Evolutionary conservation across 2,797 vertebrate species (phyloP).

Genomic region (Mormyrops attenuatus): DNA sequence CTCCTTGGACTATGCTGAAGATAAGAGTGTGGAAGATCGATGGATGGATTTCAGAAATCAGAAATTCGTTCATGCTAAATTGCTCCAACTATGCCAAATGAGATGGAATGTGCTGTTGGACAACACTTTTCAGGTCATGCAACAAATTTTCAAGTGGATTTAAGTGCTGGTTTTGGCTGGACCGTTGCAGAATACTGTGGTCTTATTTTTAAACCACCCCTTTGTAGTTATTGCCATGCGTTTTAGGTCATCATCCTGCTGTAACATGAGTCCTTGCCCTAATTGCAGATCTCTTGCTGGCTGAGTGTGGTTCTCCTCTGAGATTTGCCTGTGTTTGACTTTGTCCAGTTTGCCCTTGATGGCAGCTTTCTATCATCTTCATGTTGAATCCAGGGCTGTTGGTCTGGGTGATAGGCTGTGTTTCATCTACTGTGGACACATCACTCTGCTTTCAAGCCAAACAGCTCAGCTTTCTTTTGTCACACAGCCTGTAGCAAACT

Average conservation of each 20-base stretch:
- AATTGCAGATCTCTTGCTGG: conserved; percentile 3
- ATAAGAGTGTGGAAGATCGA: not conserved
- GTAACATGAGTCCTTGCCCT: conserved; percentile 1
- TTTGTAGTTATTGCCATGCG: not conserved
- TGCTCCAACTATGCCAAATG: not conserved
- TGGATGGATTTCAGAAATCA: not conserved
- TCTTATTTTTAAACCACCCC: not conserved
- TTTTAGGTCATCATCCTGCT: not conserved
- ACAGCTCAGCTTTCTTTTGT: not conserved
- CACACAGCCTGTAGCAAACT: not conserved
- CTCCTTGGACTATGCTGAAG: not conserved
- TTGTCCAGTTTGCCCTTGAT: not conserved
- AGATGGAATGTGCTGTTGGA: not conserved
- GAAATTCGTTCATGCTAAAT: not conserved
- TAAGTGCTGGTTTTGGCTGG: not conserved
- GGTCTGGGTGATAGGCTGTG: not conserved
- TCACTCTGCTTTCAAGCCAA: not conserved
- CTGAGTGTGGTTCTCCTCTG: not conserved
- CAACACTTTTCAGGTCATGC: not conserved
- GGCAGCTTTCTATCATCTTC: not conserved
- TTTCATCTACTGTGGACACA: not conserved
- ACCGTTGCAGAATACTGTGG: not conserved
- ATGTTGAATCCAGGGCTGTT: not conserved
- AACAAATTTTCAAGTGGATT: not conserved
- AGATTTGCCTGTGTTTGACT: not conserved